Base-by-base conservation (phyloP, 2,888 invertebrate species). In the Xanthia icteritia region DNA sequence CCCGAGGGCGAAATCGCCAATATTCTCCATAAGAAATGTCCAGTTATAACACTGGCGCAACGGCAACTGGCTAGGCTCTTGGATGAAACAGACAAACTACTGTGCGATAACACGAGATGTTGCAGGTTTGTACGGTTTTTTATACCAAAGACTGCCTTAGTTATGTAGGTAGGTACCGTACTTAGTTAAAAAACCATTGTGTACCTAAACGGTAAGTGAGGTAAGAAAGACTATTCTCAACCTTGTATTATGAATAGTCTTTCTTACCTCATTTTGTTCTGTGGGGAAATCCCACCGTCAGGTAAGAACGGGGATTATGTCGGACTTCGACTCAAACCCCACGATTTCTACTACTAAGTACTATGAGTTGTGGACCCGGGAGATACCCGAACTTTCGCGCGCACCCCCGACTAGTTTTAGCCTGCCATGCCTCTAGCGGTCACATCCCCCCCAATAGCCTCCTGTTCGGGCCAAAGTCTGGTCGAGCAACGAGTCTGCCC, bases 1-100 rank as follows among this genome's bases (percentile, higher is more conserved):
- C 87, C 92, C 5, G 95, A 96, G 31, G 91, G 89, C 2, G 95
- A 96, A 78, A 90, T 96, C 63, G 93, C 94, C 3, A 93, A 92
- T 82, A 95, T 97, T 76, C 89, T 96, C 11, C 95, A 96, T 83
- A 96, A 94, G 82, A 97, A 96, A 89, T 95, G 95, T 73, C 94
- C 95, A 9, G 95, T 96, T 1, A 96, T 96, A 31, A 92, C 92
- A 11, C 86, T 96, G 65, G 96, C 96, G 3, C 94, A 95, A 82
- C 92, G 94, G 67, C 96, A 97, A 85, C 91, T 96, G 2, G 92
- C 94, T 76, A 92, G 90, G 66, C 89, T 96, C 31, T 86, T 96
- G n/a, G 93, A 95, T 70, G 95, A 95, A 88, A 95, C 94, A 23
- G 95, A 95, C 82, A 92, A 89, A 84, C 88, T 96, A 54, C 81